A percentile compares a stretch with the other conserved stretches of the same genome.
Evolutionary conservation across 2,113 vertebrate genomes (phyloP).

Genomic region (Cyanistes caeruleus): DNA sequence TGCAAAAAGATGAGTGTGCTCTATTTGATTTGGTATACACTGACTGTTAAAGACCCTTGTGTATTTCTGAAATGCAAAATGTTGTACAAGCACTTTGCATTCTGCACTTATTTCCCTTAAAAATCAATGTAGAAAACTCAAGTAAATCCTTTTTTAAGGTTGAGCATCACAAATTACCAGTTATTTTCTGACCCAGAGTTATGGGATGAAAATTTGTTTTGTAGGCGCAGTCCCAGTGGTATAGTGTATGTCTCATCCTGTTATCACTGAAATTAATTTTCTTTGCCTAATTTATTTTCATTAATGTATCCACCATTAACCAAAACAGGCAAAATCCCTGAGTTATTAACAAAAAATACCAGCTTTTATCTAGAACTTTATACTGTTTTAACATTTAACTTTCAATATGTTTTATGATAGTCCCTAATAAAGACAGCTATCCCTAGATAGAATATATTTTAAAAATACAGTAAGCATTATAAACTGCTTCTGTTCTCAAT

Average conservation of each 20-base stretch:
- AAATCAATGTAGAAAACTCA: background rate
- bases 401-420: background rate
- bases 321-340: background rate
- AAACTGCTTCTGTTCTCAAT: background rate
- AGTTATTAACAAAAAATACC: background rate
- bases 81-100: background rate
- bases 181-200: background rate
- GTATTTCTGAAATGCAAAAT: background rate
- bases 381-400: background rate
- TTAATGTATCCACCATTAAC: background rate
- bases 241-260: background rate
- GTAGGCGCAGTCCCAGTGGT: background rate
- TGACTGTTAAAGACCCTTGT: background rate
- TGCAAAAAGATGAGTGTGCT: background rate
- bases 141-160: background rate
- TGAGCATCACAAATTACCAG: background rate
- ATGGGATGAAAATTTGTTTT: background rate
- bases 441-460: background rate
- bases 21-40: background rate
- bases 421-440: background rate
- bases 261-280: background rate
- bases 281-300: background rate
- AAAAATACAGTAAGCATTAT: background rate
- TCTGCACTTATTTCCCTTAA: background rate
- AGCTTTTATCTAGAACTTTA: background rate